A percentile compares a stretch with the other conserved stretches of the same genome.
Conservation (phyloP, 2,888 invertebrate species). For the Alsophila aescularia region DNA sequence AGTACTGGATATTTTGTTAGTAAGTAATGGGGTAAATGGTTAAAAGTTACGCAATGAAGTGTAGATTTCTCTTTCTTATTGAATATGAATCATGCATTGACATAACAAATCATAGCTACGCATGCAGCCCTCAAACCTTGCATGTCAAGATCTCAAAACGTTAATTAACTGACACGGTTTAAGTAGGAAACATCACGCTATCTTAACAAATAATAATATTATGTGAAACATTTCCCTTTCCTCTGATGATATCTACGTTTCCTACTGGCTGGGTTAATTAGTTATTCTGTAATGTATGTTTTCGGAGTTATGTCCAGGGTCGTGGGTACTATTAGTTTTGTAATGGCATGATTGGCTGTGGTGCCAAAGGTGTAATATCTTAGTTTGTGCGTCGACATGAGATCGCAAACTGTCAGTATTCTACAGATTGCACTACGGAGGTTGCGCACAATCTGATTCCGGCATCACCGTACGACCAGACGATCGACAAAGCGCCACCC, state of each 20-base stretch:
- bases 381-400: too few species aligned
- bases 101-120: not conserved
- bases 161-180: constrained; percentile 4
- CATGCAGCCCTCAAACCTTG: constrained; percentile 6
- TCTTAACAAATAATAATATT: constrained; percentile 5
- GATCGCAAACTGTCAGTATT: too few species aligned
- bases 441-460: too few species aligned
- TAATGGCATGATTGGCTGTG: too few species aligned
- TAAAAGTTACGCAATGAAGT: too few species aligned
- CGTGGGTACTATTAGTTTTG: too few species aligned
- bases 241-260: constrained; percentile 32
- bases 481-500: too few species aligned
- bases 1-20: not conserved
- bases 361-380: not conserved
- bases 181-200: not conserved
- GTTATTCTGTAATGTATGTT: not conserved
- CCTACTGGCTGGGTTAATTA: not conserved
- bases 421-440: too few species aligned
- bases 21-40: too few species aligned
- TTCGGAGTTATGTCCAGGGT: constrained; percentile 1
- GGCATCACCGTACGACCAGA: too few species aligned
- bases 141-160: constrained; percentile 6
- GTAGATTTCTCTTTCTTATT: not conserved
- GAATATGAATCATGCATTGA: not conserved
- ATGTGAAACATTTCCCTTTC: constrained; percentile 34